Evolutionary conservation across 2,113 vertebrate genomes (phyloP), one percentile per base, ranked within the genome.

Genomic region (Sturnus vulgaris): DNA sequence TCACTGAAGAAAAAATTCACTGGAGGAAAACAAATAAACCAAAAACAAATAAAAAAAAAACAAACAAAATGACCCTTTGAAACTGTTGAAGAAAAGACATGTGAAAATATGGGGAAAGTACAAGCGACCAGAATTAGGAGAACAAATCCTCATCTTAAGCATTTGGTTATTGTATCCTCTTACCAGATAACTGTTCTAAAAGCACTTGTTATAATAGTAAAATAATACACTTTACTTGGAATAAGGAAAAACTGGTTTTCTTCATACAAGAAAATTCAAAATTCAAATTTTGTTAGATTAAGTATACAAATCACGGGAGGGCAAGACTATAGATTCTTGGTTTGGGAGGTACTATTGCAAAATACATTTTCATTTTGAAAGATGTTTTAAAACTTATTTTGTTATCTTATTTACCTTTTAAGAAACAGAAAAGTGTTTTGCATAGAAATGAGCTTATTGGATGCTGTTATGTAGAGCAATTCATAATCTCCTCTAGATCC

Each of bases 361-460:
- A 91, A 68, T 9, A 47, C 0, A 0, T 30, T 56, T 7, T 7
- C 5, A 52, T 33, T 73, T 17, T 1, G 1, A 77, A 86, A 3
- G 11, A 5, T 42, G 10, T 25, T 68, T 46, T 23, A 40, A n/a
- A 1, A 0, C 66, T 60, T 79, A 12, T 55, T 76, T 75, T 66
- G 11, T 53, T 35, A 22, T 56, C 19, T 44, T 39, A 33, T 60
- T 52, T 64, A 8, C 18, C 14, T 65, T 81, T 69, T 27, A 52
- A 65, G 27, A 64, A 84, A 66, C 1, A 56, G 6, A 3, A 11
- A 60, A 24, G 2, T 59, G 9, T 73, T 84, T 80, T 88, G 6
- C 12, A 18, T 25, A 65, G 16, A 5, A 65, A 61, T 52, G 46
- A 16, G 1, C 2, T 61, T 39, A 25, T 12, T 60, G 24, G 15